These are phyloP conservation scores for Carcinoscorpius rotundicauda DNA, from an alignment of 1,140 invertebrate genomes.

Conservation along the genomic window DNA sequence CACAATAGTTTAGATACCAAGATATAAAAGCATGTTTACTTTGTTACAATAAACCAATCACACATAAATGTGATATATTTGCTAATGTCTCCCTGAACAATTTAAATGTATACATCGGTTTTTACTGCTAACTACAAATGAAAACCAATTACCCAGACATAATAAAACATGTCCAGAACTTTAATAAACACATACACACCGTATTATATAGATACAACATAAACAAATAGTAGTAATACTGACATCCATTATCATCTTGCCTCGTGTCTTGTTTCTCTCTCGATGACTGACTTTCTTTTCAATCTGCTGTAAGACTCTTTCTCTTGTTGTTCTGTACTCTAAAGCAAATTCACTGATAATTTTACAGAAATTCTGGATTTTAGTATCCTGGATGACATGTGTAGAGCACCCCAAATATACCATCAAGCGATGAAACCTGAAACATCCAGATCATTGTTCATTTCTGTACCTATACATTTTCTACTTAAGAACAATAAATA, in stretches of 20 bases:
- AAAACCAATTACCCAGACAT: too few relatives aligned
- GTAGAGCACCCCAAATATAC: slow-evolving; percentile 80
- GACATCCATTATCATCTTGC: slow-evolving; percentile 96
- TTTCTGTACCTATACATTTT: slow-evolving; percentile 4
- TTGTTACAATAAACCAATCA: too few relatives aligned
- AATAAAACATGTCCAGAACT: too few relatives aligned
- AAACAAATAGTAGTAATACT: background rate
- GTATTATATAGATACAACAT: too few relatives aligned
- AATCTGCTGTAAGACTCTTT: slow-evolving; percentile 86
- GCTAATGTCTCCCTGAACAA: too few relatives aligned
- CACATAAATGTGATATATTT: too few relatives aligned
- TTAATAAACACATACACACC: too few relatives aligned
- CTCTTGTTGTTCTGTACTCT: slow-evolving; percentile 94
- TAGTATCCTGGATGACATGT: slow-evolving; percentile 70
- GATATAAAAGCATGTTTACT: too few relatives aligned
- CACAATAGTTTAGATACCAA: too few relatives aligned
- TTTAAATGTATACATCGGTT: too few relatives aligned
- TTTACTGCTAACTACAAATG: too few relatives aligned
- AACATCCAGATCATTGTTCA: background rate
- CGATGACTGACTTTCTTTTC: slow-evolving; percentile 71
- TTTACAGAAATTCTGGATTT: slow-evolving; percentile 83
- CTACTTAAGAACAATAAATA: background rate
- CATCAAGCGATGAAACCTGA: slow-evolving; percentile 74
- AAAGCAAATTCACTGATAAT: slow-evolving; percentile 94
- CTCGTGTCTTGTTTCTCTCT: slow-evolving; percentile 90